Base-by-base conservation (phyloP, 35 echinoderm and acorn worm genomes). In the Diadema setosum region DNA sequence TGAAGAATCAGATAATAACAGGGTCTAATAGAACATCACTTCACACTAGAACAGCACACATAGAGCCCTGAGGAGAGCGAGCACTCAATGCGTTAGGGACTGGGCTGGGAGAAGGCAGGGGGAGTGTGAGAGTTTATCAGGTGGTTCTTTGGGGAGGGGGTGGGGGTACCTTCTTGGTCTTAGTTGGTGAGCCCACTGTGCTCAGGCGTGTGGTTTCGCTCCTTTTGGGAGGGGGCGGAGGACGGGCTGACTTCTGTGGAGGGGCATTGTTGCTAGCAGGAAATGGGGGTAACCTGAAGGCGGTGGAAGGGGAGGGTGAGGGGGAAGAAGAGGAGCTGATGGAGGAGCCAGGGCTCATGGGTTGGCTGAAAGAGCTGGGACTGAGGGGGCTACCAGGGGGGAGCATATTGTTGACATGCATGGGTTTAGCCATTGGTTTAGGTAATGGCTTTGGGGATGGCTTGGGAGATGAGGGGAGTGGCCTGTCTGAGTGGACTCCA, bases 391-490 rank as follows among this genome's bases (percentile, higher is more conserved):
- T 44, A 12, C 73, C 73, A 17, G 29, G 73, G 3, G 73, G 39
- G 35, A 78, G 40, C 35, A 78, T 25, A 20, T 78, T 78, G 73
- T 78, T 78, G 2, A 78, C n/a, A 21, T 78, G 73, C 9, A 20
- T 17, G 2, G 73, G 73, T 78, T 78, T 78, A 36, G 35, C 37
- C 73, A 78, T 78, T n/a, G 73, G 73, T 41, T 78, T 78, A 0
- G 73, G 73, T 5, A 20, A 78, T 0, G 85, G 85, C 37, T 87
- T 87, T 8, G 69, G 63, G 3, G 85, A 70, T 36, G 85, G 69
- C 44, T 75, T 87, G 61, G 85, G 85, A 11, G 85, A 70, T 15
- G 64, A 46, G 14, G 85, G 61, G 31, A 87, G 43, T 14, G 85
- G 85, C 64, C 73, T 78, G 35, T 78, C 73, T 21, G 5, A 33